Conservation (phyloP, 2,797 vertebrate species). For the Poecilia gillii region DNA sequence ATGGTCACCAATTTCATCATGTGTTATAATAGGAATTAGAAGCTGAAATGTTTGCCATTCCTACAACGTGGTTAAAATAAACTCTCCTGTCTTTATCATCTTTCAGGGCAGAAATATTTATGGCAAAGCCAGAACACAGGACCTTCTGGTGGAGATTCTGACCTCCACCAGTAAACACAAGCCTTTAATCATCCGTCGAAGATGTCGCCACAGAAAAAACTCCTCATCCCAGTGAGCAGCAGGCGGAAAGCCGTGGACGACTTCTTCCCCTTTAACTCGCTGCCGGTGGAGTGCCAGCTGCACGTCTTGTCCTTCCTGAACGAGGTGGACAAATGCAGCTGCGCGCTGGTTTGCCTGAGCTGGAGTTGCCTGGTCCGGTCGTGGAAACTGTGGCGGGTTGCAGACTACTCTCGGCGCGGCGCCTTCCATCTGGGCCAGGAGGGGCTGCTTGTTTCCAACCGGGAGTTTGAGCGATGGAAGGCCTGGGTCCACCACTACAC, state of each 20-base stretch:
- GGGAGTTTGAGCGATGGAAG: slow-evolving; percentile 86
- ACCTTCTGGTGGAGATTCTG: slow-evolving; percentile 61
- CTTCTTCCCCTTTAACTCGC: slow-evolving; percentile 80
- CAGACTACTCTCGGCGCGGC: slow-evolving; percentile 84
- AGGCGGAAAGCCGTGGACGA: slow-evolving; percentile 73
- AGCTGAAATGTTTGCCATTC: background rate
- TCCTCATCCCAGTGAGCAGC: slow-evolving; percentile 70
- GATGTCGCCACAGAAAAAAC: slow-evolving; percentile 82
- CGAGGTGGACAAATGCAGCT: slow-evolving; percentile 85
- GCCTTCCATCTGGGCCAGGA: slow-evolving; percentile 82
- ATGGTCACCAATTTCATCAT: background rate
- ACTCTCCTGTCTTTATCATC: background rate
- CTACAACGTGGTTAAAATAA: background rate
- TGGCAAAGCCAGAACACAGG: slow-evolving; percentile 58
- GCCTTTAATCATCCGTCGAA: slow-evolving; percentile 13
- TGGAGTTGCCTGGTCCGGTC: slow-evolving; percentile 87
- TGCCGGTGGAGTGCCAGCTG: slow-evolving; percentile 86
- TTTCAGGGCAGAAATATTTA: slow-evolving; percentile 36
- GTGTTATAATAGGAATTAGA: background rate
- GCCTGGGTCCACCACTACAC: slow-evolving; percentile 86
- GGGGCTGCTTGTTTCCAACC: slow-evolving; percentile 83
- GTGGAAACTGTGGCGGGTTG: slow-evolving; percentile 85
- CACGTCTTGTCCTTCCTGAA: slow-evolving; percentile 84
- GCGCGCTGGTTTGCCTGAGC: slow-evolving; percentile 81
- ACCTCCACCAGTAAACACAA: slow-evolving; percentile 54